Conservation (phyloP, 2,888 invertebrate genomes). For the Tipula unca region DNA sequence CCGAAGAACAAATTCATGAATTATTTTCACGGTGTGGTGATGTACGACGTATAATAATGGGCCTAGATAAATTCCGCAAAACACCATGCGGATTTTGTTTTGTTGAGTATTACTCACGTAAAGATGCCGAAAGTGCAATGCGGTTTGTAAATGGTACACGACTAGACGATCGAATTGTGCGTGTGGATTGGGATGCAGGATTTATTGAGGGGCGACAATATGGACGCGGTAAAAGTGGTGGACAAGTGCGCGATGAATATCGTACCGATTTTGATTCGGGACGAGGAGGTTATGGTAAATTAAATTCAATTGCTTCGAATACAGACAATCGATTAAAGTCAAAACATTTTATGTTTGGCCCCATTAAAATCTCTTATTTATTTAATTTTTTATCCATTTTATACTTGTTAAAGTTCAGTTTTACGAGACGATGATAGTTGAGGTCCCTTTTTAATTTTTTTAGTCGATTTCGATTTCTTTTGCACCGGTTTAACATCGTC, state of each 20-base stretch:
- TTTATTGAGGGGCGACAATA: constrained; percentile 97
- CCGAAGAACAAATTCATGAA: constrained; percentile 97
- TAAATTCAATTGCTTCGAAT: constrained; percentile 63
- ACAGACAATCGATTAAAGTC: constrained; percentile 42
- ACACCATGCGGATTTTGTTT: constrained; percentile 99
- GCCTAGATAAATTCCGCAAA: constrained; percentile 93
- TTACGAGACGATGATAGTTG: constrained; percentile 18
- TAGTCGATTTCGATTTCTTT: constrained; percentile 22
- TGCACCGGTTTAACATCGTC: background rate
- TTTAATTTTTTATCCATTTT: background rate
- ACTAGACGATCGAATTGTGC: constrained; percentile 90
- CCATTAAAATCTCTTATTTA: background rate
- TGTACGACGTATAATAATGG: constrained; percentile 91
- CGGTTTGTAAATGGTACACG: constrained; percentile 92
- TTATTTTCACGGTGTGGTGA: constrained; percentile 94
- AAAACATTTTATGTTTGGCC: background rate
- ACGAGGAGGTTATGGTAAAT: constrained; percentile 94
- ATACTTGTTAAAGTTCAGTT: background rate
- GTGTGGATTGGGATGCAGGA: constrained; percentile 99
- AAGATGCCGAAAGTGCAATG: constrained; percentile 72
- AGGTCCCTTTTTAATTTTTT: constrained; percentile 24
- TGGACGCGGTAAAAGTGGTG: constrained; percentile 95
- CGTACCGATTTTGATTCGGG: constrained; percentile 95
- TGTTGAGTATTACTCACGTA: constrained; percentile 79
- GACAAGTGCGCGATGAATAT: constrained; percentile 98